Percentiles rank a stretch among this genome's conserved stretches.
phyloP scores from a whole-genome alignment of 2,113 vertebrate genomes.

The Donacobius atricapilla region DNA sequence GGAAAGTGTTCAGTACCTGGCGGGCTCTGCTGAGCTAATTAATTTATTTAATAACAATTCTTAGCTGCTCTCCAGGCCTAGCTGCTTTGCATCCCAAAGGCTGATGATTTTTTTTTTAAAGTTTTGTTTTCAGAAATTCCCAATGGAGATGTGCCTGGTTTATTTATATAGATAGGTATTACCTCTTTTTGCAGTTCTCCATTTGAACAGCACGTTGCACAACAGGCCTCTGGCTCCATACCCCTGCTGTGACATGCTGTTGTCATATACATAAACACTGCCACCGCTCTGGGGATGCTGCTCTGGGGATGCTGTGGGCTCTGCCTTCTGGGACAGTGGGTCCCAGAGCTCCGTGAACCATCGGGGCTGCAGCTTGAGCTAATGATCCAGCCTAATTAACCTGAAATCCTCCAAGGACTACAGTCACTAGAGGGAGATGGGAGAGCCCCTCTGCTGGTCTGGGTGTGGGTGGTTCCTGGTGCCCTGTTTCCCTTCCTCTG shows the following conservation, averaged over 20 bases:
- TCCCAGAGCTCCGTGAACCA: neutral
- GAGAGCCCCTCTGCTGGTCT: neutral
- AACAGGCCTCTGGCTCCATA: neutral
- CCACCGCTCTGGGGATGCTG: neutral
- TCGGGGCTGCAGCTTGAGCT: neutral
- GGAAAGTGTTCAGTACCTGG: slow-evolving; percentile 56
- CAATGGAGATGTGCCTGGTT: neutral
- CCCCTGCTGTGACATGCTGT: neutral
- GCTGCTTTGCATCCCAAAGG: slow-evolving; percentile 66
- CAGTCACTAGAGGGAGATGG: neutral
- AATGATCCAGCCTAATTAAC: neutral
- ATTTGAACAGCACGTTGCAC: neutral
- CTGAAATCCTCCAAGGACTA: neutral
- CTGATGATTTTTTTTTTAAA: neutral
- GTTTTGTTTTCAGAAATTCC: neutral
- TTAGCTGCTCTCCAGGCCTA: slow-evolving; percentile 40
- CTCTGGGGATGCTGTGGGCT: neutral
- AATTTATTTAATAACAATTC: slow-evolving; percentile 64
- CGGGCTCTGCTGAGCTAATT: slow-evolving; percentile 58
- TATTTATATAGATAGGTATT: slow-evolving; percentile 7
- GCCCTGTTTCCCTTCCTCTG: neutral
- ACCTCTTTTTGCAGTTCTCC: neutral
- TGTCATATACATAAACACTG: neutral
- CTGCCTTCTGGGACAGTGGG: neutral
- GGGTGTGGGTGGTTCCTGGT: neutral